phyloP scores from a whole-genome alignment of 1,140 invertebrate species.

The Ostrea denselamellosa region DNA sequence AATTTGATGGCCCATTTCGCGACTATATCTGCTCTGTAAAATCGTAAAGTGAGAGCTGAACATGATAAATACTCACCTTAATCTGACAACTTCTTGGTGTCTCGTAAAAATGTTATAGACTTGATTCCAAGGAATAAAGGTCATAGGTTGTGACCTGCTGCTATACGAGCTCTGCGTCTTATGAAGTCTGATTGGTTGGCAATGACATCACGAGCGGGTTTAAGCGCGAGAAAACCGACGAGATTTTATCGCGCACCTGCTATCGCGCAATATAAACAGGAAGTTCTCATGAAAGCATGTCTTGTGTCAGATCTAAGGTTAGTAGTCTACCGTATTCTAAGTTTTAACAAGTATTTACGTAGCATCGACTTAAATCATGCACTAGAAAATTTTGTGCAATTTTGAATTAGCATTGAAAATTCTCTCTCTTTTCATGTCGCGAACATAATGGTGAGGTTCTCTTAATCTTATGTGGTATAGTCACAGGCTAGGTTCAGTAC shows the following conservation, averaged over 20 bases:
- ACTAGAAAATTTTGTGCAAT: no score
- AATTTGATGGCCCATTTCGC: not conserved
- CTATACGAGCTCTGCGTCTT: conserved; percentile 60
- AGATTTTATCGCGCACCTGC: conserved; percentile 51
- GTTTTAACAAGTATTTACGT: no score
- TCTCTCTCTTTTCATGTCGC: no score
- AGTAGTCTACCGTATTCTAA: not conserved
- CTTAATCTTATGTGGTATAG: no score
- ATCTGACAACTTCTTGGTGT: not conserved
- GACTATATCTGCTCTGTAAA: not conserved
- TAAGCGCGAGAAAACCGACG: conserved; percentile 55
- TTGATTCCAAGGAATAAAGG: conserved; percentile 70
- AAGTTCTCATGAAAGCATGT: conserved; percentile 43
- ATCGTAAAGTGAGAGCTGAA: no score
- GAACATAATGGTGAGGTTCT: no score
- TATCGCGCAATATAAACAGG: conserved; percentile 56
- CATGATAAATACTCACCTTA: not conserved
- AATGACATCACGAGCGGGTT: conserved; percentile 64
- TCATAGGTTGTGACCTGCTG: conserved; percentile 78
- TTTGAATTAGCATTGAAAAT: no score
- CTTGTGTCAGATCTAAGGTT: not conserved
- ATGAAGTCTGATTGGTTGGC: conserved; percentile 69
- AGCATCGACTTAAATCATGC: no score
- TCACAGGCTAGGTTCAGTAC: no score
- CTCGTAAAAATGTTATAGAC: conserved; percentile 13